Conservation (phyloP, 2,888 invertebrate species). For the Ephialtes manifestator region DNA sequence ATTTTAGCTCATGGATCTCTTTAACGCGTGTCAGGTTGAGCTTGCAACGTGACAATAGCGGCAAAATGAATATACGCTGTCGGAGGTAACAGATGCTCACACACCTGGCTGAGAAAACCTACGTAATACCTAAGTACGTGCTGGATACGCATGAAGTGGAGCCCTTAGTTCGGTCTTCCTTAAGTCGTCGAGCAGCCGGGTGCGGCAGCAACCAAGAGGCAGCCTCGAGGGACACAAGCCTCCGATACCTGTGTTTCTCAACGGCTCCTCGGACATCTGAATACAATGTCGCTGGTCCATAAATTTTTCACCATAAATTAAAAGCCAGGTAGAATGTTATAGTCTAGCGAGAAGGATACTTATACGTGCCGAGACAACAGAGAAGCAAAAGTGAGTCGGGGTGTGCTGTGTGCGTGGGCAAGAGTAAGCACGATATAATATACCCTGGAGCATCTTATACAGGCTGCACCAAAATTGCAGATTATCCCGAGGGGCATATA, state of each 20-base stretch:
- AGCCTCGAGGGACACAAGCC: slow-evolving; percentile 44
- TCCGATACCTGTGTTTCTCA: slow-evolving; percentile 72
- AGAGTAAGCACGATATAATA: slow-evolving; percentile 30
- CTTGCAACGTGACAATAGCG: neutral
- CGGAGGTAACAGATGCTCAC: slow-evolving; percentile 4
- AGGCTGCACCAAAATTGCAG: slow-evolving; percentile 53
- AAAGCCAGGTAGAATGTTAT: slow-evolving; percentile 73
- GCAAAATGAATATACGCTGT: neutral
- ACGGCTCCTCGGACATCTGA: slow-evolving; percentile 77
- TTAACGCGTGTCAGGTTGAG: no score
- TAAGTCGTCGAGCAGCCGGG: neutral
- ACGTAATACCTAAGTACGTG: slow-evolving; percentile 45
- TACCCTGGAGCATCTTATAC: slow-evolving; percentile 20
- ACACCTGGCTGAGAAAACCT: neutral
- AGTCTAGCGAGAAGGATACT: slow-evolving; percentile 62
- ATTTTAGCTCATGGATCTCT: neutral
- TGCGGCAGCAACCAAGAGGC: slow-evolving; percentile 9
- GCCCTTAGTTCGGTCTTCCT: slow-evolving; percentile 25
- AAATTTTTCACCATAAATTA: slow-evolving; percentile 81
- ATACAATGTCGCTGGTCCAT: slow-evolving; percentile 79
- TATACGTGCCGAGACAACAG: slow-evolving; percentile 50
- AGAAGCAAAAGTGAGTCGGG: slow-evolving; percentile 58
- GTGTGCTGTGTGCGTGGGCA: slow-evolving; percentile 57
- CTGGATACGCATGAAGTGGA: slow-evolving; percentile 48
- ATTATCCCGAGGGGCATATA: neutral